Percentiles rank a stretch among this genome's conserved stretches.
Evolutionary conservation across 2,888 invertebrate species (phyloP).

Genomic region (Tetropium fuscum): DNA sequence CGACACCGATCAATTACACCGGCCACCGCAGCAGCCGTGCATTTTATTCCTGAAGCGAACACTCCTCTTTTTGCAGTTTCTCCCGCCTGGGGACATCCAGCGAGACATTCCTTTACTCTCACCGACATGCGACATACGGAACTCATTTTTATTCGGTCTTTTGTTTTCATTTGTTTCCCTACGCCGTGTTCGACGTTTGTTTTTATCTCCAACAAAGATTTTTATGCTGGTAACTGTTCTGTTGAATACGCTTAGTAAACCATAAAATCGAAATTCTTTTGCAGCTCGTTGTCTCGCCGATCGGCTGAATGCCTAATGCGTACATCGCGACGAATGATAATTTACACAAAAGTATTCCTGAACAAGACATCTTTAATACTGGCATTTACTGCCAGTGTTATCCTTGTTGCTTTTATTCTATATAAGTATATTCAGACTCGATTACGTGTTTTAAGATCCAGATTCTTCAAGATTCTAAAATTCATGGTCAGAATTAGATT

Average conservation of each 20-base stretch:
- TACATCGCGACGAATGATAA: too few species aligned
- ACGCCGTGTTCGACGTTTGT: not conserved
- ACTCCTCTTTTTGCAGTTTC: conserved; percentile 9
- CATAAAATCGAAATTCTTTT: not conserved
- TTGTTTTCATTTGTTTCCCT: not conserved
- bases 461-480: too few species aligned
- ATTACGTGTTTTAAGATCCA: too few species aligned
- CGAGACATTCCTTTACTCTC: conserved; percentile 6
- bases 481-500: too few species aligned
- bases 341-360: too few species aligned
- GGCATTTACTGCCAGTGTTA: too few species aligned
- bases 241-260: not conserved
- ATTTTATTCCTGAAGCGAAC: conserved; percentile 6
- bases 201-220: conserved; percentile 3
- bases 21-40: conserved; percentile 11
- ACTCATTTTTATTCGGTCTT: conserved; percentile 5
- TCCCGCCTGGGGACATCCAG: conserved; percentile 4
- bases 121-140: not conserved
- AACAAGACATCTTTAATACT: too few species aligned
- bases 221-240: not conserved
- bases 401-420: too few species aligned
- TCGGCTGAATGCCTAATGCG: too few species aligned
- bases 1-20: conserved; percentile 14
- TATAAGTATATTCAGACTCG: too few species aligned
- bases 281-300: too few species aligned